Conservation (phyloP, 2,888 invertebrate species). For the Saturnia japonica region DNA sequence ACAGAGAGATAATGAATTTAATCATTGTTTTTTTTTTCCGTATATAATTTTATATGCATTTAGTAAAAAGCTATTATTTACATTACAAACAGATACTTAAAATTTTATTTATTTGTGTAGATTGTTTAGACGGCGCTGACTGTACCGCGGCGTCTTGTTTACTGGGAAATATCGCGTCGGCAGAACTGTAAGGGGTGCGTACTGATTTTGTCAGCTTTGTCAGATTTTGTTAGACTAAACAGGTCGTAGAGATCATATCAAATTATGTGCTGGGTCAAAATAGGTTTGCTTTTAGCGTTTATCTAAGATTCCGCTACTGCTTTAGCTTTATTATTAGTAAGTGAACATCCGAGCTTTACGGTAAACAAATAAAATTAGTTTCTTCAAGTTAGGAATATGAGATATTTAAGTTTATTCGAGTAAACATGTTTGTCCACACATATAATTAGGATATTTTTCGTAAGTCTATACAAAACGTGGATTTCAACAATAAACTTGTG, state of each 20-base stretch:
- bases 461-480: not conserved
- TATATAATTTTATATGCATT: too few relatives aligned
- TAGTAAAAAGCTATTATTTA: too few relatives aligned
- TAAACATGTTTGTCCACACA: too few relatives aligned
- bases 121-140: conserved; percentile 4
- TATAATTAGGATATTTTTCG: not conserved
- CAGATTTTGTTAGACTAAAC: conserved; percentile 69
- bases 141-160: conserved; percentile 30
- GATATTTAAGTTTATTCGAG: too few relatives aligned
- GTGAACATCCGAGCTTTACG: not conserved
- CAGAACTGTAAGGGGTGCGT: conserved; percentile 48
- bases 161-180: conserved; percentile 41
- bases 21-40: too few relatives aligned
- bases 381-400: not conserved
- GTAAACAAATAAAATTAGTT: not conserved
- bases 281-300: conserved; percentile 19
- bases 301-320: not conserved
- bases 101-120: too few relatives aligned
- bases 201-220: conserved; percentile 54
- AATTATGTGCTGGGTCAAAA: conserved; percentile 26
- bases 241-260: conserved; percentile 61
- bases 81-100: not conserved
- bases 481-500: not conserved
- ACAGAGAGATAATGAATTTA: too few relatives aligned
- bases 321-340: not conserved